phyloP scores from a whole-genome alignment of 2,113 vertebrate species.

The Acanthochromis polyacanthus region DNA sequence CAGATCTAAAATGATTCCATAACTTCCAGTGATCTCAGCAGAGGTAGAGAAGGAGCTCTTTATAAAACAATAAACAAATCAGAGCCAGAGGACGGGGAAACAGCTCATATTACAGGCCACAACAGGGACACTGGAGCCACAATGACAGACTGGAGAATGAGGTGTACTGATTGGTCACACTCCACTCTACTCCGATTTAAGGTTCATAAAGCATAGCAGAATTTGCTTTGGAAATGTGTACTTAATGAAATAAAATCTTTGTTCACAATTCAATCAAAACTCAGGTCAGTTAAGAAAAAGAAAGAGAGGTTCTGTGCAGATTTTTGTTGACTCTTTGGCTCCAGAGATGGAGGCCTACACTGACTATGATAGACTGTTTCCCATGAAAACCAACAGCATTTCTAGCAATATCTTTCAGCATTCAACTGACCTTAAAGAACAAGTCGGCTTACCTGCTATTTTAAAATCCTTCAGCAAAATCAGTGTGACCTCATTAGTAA shows the following conservation, averaged over 20 bases:
- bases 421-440: too few species aligned
- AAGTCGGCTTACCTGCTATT: too few species aligned
- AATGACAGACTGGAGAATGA: constrained; percentile 53
- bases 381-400: neutral
- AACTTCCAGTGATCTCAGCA: constrained; percentile 54
- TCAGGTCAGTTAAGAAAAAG: neutral
- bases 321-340: too few species aligned
- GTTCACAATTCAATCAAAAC: neutral
- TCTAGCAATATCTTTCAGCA: neutral
- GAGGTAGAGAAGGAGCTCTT: constrained; percentile 43
- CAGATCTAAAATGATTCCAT: constrained; percentile 46
- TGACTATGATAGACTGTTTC: neutral
- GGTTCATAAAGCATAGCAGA: constrained; percentile 2
- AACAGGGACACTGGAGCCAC: constrained; percentile 30
- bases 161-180: neutral
- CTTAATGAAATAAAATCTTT: constrained; percentile 15
- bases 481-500: too few species aligned
- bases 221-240: constrained; percentile 31
- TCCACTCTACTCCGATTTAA: neutral
- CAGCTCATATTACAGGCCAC: constrained; percentile 48
- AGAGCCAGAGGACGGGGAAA: constrained; percentile 35
- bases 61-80: constrained; percentile 80
- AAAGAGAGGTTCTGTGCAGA: neutral
- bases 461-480: too few species aligned
- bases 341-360: neutral